phyloP scores from a whole-genome alignment of 2,888 invertebrate species.

The Ormyrus pomaceus region DNA sequence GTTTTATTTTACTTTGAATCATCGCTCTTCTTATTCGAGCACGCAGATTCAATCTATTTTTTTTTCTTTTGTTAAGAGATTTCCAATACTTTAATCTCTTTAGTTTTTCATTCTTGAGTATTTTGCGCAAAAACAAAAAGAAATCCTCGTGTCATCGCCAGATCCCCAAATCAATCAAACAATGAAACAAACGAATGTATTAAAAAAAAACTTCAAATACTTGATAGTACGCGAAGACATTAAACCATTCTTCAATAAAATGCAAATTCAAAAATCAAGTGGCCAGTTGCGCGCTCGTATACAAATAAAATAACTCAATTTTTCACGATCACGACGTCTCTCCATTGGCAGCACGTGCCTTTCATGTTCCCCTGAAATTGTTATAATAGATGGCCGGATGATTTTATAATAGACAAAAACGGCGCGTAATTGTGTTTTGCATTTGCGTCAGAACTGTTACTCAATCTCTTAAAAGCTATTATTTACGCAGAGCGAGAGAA shows the following conservation, averaged over 20 bases:
- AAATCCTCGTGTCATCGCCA: too few relatives aligned
- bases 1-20: too few relatives aligned
- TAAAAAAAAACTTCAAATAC: too few relatives aligned
- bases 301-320: conserved; percentile 25
- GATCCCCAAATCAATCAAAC: background rate
- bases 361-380: background rate
- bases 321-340: background rate
- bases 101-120: too few relatives aligned
- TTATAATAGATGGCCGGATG: background rate
- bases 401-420: conserved; percentile 17
- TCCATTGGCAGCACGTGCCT: conserved; percentile 3
- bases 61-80: too few relatives aligned
- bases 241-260: background rate
- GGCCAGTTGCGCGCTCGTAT: background rate
- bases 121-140: too few relatives aligned
- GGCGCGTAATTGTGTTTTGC: conserved; percentile 22
- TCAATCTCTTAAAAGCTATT: conserved; percentile 1
- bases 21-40: too few relatives aligned
- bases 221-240: too few relatives aligned
- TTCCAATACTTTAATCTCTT: too few relatives aligned
- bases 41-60: too few relatives aligned
- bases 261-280: background rate
- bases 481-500: background rate
- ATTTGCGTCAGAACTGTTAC: conserved; percentile 17
- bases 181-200: background rate